phyloP scores from a whole-genome alignment of 2,888 invertebrate species.

The Chironomus tentans region DNA sequence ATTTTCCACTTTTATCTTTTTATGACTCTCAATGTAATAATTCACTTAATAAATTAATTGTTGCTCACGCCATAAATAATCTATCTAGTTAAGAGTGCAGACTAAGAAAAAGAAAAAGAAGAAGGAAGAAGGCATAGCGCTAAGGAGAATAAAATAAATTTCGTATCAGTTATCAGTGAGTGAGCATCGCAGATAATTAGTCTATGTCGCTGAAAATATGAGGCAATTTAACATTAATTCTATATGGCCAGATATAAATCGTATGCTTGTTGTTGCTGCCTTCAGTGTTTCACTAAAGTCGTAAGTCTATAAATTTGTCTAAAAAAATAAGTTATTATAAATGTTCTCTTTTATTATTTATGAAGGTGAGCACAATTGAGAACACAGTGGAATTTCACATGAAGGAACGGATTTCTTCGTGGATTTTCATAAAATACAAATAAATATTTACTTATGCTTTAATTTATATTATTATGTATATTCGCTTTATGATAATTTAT shows the following conservation, averaged over 20 bases:
- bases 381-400: not conserved
- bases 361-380: too few species aligned
- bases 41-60: constrained; percentile 8
- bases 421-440: constrained; percentile 16
- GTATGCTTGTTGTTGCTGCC: not conserved
- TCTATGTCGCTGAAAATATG: constrained; percentile 22
- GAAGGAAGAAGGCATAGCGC: not conserved
- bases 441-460: constrained; percentile 16
- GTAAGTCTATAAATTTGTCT: too few species aligned
- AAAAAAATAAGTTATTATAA: too few species aligned
- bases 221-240: constrained; percentile 4
- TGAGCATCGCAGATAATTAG: constrained; percentile 23
- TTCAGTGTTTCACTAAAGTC: not conserved
- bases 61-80: not conserved
- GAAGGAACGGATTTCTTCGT: not conserved
- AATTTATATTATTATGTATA: not conserved
- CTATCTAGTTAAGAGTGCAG: not conserved
- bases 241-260: not conserved
- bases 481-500: constrained; percentile 7
- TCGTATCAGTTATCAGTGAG: constrained; percentile 9
- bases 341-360: too few species aligned
- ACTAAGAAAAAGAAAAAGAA: not conserved
- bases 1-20: not conserved
- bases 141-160: not conserved
- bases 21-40: not conserved